These are phyloP conservation scores for Nyctibius bracteatus DNA, from an alignment of 2,113 vertebrate species.

Conservation along the genomic window DNA sequence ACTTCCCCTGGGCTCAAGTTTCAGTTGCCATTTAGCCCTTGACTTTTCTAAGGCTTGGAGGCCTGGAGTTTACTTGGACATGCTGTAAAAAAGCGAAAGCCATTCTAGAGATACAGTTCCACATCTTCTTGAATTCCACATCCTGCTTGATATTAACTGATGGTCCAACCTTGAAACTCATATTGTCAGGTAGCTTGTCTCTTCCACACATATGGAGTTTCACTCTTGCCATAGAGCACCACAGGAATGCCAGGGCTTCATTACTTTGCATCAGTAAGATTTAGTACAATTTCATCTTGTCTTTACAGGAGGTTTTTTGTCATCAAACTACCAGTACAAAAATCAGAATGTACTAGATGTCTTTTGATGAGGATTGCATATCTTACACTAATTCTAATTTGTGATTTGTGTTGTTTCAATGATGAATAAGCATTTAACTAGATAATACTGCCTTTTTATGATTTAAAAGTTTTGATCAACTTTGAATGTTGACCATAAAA, in stretches of 20 bases:
- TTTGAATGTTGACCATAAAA: slow-evolving; percentile 45
- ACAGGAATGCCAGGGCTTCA: background rate
- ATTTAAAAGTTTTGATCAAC: slow-evolving; percentile 59
- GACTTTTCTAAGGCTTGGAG: background rate
- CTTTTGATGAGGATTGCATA: slow-evolving; percentile 26
- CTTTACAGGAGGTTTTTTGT: background rate
- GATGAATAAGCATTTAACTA: slow-evolving; percentile 33
- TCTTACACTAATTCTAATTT: slow-evolving; percentile 3
- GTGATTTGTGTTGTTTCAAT: slow-evolving; percentile 28
- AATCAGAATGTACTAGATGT: background rate
- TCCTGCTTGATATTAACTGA: background rate
- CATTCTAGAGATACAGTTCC: background rate
- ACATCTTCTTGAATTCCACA: background rate
- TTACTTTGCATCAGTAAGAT: background rate
- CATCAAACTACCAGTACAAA: background rate
- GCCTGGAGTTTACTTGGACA: background rate
- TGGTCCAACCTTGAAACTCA: background rate
- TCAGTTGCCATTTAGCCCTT: background rate
- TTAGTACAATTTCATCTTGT: background rate
- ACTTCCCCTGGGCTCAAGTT: background rate
- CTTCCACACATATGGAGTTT: accelerated
- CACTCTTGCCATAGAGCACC: background rate
- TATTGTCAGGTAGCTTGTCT: background rate
- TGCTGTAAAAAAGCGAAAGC: background rate
- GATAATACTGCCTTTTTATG: slow-evolving; percentile 18